These are phyloP conservation scores for Trypoxylon attenuatum DNA, from an alignment of 2,888 invertebrate genomes.

Conservation along the genomic window DNA sequence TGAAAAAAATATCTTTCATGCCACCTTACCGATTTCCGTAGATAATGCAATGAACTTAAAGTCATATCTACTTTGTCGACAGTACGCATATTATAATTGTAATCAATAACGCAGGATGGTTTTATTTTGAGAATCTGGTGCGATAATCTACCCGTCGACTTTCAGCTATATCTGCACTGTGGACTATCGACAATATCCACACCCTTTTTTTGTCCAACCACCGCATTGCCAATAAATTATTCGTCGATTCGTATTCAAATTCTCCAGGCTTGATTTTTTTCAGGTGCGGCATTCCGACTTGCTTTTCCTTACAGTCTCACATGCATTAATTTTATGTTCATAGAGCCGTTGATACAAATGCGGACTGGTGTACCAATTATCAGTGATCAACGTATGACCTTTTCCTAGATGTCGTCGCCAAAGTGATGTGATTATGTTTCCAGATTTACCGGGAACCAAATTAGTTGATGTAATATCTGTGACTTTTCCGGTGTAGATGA, in stretches of 20 bases:
- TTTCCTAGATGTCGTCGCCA: constrained; percentile 41
- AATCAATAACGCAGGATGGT: constrained; percentile 1
- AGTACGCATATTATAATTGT: neutral
- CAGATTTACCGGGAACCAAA: no score
- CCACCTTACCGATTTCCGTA: neutral
- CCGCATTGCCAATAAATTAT: constrained; percentile 11
- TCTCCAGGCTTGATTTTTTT: constrained; percentile 4
- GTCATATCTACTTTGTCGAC: constrained; percentile 4
- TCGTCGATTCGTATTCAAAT: neutral
- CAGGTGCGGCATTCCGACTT: constrained; percentile 3
- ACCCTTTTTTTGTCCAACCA: constrained; percentile 6
- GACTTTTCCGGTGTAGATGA: no score
- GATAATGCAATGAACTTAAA: neutral
- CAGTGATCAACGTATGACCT: constrained; percentile 49
- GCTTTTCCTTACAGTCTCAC: constrained; percentile 9
- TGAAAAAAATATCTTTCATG: neutral
- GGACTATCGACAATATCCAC: constrained; percentile 2
- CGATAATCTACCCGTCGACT: neutral
- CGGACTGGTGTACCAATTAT: constrained; percentile 60
- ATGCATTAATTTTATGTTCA: constrained; percentile 10
- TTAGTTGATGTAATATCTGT: no score
- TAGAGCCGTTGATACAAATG: constrained; percentile 11
- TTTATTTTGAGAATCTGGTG: neutral
- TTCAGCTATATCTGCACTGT: neutral
- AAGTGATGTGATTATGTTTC: no score